Percentiles rank a stretch among this genome's conserved stretches.
These are phyloP conservation scores for Enteromius thamalakanensis DNA, from an alignment of 2,797 vertebrate species.

Conservation along the genomic window DNA sequence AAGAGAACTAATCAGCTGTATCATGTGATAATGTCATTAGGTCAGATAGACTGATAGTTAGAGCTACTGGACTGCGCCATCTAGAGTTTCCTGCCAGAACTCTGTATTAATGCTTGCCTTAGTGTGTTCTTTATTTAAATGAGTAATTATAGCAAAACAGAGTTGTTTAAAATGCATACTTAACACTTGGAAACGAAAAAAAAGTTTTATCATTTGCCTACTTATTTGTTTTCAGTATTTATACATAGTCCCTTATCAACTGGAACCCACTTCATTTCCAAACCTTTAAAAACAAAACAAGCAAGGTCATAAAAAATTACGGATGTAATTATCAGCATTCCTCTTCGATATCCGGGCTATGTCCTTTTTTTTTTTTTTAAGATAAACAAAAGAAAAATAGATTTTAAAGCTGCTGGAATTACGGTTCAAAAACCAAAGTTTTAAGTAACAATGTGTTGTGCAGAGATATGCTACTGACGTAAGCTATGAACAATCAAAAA, in stretches of 20 bases:
- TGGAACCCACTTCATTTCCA: background rate
- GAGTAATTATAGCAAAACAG: background rate
- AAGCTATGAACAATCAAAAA: conserved; percentile 1
- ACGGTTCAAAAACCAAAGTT: background rate
- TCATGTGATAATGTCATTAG: background rate
- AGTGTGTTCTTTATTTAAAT: background rate
- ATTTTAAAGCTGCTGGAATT: conserved; percentile 8
- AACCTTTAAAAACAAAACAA: conserved; percentile 1
- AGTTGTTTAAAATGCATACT: background rate
- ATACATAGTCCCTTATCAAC: background rate
- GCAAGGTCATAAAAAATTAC: background rate
- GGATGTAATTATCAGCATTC: background rate
- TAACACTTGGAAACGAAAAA: background rate
- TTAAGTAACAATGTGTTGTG: conserved; percentile 21
- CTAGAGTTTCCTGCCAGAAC: background rate
- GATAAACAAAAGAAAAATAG: background rate
- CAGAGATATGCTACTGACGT: conserved; percentile 25
- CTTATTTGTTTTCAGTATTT: background rate
- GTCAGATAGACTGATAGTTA: background rate
- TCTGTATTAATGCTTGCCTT: background rate
- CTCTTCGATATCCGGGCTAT: background rate
- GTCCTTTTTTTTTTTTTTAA: background rate
- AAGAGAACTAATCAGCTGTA: background rate
- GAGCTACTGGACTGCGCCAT: background rate
- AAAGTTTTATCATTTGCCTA: background rate